A percentile compares a stretch with the other conserved stretches of the same genome.
These are phyloP conservation scores for Diphyllodes magnificus DNA, from an alignment of 2,113 vertebrate species.

Conservation along the genomic window DNA sequence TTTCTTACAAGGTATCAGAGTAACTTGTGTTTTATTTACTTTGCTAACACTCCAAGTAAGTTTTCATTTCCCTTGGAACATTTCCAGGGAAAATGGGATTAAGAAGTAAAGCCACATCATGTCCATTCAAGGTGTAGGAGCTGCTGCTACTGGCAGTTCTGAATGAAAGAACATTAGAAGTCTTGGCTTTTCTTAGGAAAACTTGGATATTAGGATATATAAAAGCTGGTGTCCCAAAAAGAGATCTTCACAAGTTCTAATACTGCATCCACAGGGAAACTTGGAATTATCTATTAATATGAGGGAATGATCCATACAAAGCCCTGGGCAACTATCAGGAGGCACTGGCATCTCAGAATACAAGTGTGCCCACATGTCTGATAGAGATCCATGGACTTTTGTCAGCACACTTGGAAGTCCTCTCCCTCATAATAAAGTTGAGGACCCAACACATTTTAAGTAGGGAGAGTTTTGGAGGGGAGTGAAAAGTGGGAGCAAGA, in stretches of 20 bases:
- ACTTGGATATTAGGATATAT: neutral
- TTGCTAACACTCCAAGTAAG: neutral
- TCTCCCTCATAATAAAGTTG: neutral
- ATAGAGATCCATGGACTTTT: neutral
- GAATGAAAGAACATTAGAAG: neutral
- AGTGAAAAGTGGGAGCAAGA: neutral
- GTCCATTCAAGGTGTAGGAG: neutral
- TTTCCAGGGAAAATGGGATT: conserved; percentile 24
- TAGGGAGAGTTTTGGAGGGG: neutral
- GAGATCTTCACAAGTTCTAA: neutral
- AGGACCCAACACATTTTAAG: neutral
- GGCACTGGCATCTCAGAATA: neutral
- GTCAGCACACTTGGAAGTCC: neutral
- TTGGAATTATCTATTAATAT: neutral
- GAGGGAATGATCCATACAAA: neutral
- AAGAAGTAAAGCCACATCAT: neutral
- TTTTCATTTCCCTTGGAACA: conserved; percentile 28
- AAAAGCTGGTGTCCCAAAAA: neutral
- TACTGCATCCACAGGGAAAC: neutral
- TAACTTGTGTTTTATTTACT: conserved; percentile 17
- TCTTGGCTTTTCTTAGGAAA: neutral
- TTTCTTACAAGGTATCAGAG: neutral
- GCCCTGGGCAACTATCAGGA: neutral
- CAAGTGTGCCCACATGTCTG: neutral
- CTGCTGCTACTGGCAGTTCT: neutral